Base-by-base conservation (phyloP, 2,888 invertebrate genomes). In the Drosophila helvetica region DNA sequence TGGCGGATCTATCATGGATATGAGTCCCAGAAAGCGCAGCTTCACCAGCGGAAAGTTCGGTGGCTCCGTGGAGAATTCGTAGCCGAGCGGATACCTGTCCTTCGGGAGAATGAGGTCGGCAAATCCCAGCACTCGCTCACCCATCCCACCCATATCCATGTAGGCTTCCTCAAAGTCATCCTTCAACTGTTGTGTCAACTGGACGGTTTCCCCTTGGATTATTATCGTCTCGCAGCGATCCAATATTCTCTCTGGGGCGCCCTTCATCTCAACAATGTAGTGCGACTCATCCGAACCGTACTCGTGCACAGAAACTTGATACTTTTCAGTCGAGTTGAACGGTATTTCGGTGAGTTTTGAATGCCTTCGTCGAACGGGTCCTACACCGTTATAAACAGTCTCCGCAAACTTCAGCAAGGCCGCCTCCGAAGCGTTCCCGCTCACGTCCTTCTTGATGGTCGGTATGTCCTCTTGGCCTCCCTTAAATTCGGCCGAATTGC, bases 1-100 rank as follows among this genome's bases (percentile, higher is more conserved):
- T n/a, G 99, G 99, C 59, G 99, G 99, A 93, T 99, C 99, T 93
- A 99, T 98, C 98, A 99, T 98, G 77, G 98, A 98, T 96, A 99
- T 98, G 25, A 99, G 94, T 56, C 98, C 99, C 58, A 98, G 97
- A 92, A 99, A 99, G 78, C 98, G 95, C 58, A 98, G 95, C 90
- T 96, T 96, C 64, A 96, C 96, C 75, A 96, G 93, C 22, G 97
- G 98, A 95, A 98, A 98, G 93, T 98, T 98, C 79, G 95, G 94
- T 79, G 97, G 96, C 89, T 98, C 98, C 50, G 94, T 93, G 93
- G 98, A 97, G 94, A 98, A 99, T 92, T 96, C 95, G 93, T 94
- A 99, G 74, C 98, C 97, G 77, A 95, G 94, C 25, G 98, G 98
- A 93, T 96, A 99, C 93, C 98, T 96, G 92, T 97, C 97, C 47